Conservation (phyloP, 1,140 invertebrate genomes). For the Hylaeus volcanicus region DNA sequence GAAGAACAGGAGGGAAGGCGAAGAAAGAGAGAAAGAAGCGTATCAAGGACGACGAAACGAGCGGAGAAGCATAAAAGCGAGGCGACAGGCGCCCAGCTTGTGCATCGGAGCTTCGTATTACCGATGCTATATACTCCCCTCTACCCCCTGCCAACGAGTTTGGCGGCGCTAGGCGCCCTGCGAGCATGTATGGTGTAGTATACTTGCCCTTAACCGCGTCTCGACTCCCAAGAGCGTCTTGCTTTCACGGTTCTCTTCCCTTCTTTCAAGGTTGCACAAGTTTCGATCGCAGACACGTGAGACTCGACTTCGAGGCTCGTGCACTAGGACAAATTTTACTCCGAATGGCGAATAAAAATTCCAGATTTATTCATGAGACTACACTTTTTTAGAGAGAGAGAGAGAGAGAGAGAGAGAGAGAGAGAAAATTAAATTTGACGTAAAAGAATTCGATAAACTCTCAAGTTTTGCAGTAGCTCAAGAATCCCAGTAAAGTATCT, state of each 20-base stretch:
- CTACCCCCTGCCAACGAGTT: slow-evolving; percentile 1
- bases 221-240: background rate
- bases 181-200: background rate
- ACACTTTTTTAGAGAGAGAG: no score
- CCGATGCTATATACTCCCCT: background rate
- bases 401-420: no score
- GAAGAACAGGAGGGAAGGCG: background rate
- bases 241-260: background rate
- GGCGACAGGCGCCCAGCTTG: slow-evolving; percentile 61
- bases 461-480: no score
- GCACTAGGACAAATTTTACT: no score
- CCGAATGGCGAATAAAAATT: no score
- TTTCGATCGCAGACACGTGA: slow-evolving; percentile 13
- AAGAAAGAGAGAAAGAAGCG: slow-evolving; percentile 25
- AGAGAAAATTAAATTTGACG: no score
- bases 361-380: no score
- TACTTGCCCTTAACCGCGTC: slow-evolving; percentile 51
- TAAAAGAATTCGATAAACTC: no score
- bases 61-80: slow-evolving; percentile 55
- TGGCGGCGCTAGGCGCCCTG: slow-evolving; percentile 50
- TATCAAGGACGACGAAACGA: slow-evolving; percentile 64
- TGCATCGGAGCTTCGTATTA: slow-evolving; percentile 37
- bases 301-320: background rate
- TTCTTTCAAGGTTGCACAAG: slow-evolving; percentile 26
- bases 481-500: no score